phyloP scores from a whole-genome alignment of 2,888 invertebrate genomes.

The Panorpa germanica region DNA sequence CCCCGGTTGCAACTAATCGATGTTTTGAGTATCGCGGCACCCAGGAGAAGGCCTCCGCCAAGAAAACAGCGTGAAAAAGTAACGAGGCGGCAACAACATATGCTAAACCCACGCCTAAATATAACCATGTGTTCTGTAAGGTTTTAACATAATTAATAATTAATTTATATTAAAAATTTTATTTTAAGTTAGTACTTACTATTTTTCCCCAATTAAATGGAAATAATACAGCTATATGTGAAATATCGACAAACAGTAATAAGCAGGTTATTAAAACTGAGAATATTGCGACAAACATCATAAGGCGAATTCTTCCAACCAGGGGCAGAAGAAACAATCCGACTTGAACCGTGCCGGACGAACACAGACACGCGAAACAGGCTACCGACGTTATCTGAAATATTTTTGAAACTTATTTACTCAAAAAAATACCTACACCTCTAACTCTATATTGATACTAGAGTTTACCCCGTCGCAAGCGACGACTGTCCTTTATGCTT shows the following conservation, averaged over 20 bases:
- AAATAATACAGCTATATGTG: conserved; percentile 57
- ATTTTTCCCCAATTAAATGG: conserved; percentile 63
- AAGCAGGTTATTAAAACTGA: conserved; percentile 53
- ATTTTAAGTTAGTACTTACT: conserved; percentile 45
- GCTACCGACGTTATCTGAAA: conserved; percentile 48
- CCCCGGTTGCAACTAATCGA: conserved; percentile 43
- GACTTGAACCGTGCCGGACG: conserved; percentile 55
- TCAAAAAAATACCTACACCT: too few species aligned
- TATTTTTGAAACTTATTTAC: too few species aligned
- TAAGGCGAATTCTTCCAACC: conserved; percentile 51
- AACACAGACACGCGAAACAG: conserved; percentile 53
- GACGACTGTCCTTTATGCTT: too few species aligned
- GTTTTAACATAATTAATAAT: conserved; percentile 9
- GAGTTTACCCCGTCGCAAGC: too few species aligned
- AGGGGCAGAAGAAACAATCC: conserved; percentile 60
- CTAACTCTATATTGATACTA: too few species aligned
- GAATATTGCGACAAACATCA: conserved; percentile 60
- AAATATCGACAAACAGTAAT: conserved; percentile 61
- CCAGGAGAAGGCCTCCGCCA: conserved; percentile 43
- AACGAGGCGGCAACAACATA: conserved; percentile 50
- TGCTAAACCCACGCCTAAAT: conserved; percentile 49
- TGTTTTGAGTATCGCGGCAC: conserved; percentile 54
- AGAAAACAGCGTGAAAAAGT: conserved; percentile 46
- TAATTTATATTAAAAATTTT: too few species aligned
- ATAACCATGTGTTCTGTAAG: conserved; percentile 49